Evolutionary conservation across 2,113 vertebrate genomes (phyloP).

Genomic region (Eira barbara): DNA sequence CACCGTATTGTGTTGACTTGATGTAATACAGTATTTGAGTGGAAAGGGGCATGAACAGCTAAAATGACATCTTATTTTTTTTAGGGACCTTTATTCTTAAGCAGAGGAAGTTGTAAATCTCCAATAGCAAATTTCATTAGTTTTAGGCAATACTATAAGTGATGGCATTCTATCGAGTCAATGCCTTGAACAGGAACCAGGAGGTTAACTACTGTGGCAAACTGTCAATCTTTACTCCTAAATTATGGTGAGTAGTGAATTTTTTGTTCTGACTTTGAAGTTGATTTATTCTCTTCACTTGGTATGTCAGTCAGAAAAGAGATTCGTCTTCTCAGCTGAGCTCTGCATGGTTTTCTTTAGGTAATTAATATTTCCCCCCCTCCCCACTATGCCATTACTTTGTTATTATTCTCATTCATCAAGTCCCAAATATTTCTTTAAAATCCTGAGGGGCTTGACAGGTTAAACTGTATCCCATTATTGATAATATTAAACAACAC

Average conservation of each 20-base stretch:
- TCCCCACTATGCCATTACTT: slow-evolving; percentile 46
- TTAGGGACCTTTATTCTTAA: slow-evolving; percentile 69
- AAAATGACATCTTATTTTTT: slow-evolving; percentile 58
- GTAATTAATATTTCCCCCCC: slow-evolving; percentile 60
- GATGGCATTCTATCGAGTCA: slow-evolving; percentile 52
- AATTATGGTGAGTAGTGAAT: slow-evolving; percentile 39
- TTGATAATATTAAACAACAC: slow-evolving; percentile 53
- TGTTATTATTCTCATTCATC: slow-evolving; percentile 66
- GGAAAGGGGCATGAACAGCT: slow-evolving; percentile 37
- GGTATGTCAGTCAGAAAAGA: slow-evolving; percentile 51
- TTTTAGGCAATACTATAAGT: slow-evolving; percentile 71
- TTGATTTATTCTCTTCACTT: slow-evolving; percentile 63
- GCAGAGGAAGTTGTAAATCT: slow-evolving; percentile 75
- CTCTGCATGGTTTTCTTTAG: slow-evolving; percentile 34
- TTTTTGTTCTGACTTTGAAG: slow-evolving; percentile 72
- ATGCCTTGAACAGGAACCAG: slow-evolving; percentile 59
- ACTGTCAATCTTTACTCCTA: slow-evolving; percentile 70
- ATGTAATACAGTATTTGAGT: background rate
- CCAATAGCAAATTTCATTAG: slow-evolving; percentile 72
- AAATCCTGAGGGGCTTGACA: slow-evolving; percentile 53
- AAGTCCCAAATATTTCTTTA: slow-evolving; percentile 68
- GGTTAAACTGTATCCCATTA: slow-evolving; percentile 51
- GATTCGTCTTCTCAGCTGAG: slow-evolving; percentile 54
- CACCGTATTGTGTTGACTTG: background rate
- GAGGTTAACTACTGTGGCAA: slow-evolving; percentile 65